Percentiles rank a stretch among this genome's conserved stretches.
phyloP scores from a whole-genome alignment of 2,797 vertebrate species.

The Pelochelys cantorii region DNA sequence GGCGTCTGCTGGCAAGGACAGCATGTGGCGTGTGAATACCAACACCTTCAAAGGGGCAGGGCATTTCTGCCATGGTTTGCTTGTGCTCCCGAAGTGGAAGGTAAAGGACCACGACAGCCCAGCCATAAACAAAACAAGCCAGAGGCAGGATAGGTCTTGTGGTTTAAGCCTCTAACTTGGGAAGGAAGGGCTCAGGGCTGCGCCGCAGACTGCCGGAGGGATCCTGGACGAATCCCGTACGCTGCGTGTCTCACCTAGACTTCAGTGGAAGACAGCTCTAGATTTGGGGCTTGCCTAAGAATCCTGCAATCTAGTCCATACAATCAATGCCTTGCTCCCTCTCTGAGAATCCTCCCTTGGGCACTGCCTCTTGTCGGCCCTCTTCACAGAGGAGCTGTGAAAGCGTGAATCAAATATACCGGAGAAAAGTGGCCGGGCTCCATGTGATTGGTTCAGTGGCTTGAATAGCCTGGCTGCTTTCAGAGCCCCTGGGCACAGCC shows the following conservation, averaged over 20 bases:
- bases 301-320: not conserved
- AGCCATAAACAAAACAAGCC: not conserved
- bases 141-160: not conserved
- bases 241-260: not conserved
- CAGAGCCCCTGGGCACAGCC: not conserved
- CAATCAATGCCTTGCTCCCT: not conserved
- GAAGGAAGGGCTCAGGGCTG: not conserved
- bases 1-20: no score
- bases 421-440: not conserved
- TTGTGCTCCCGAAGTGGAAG: not conserved
- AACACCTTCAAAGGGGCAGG: accelerated
- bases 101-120: not conserved
- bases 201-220: not conserved
- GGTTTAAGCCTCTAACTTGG: not conserved
- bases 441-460: not conserved
- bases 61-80: not conserved
- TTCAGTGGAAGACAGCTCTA: not conserved
- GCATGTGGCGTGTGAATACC: no score
- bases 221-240: not conserved
- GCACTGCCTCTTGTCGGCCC: not conserved
- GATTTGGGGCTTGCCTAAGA: not conserved
- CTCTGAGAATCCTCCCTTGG: not conserved
- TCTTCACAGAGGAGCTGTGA: not conserved
- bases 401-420: not conserved
- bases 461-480: not conserved